Evolutionary conservation across 2,888 invertebrate genomes (phyloP).

Genomic region (Yponomeuta plumbellus): DNA sequence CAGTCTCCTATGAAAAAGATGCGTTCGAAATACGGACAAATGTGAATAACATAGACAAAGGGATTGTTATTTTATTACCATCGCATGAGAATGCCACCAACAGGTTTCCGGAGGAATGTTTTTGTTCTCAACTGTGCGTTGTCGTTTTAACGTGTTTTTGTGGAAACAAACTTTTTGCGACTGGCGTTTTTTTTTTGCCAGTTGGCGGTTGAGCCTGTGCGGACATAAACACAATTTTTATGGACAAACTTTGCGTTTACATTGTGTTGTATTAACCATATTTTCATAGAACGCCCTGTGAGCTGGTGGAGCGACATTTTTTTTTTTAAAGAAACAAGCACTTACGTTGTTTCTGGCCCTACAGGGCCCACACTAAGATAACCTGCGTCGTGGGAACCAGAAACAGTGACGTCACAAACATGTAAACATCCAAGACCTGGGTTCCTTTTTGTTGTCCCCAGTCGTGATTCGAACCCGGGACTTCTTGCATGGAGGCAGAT

Average conservation of each 20-base stretch:
- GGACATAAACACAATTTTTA: conserved; percentile 13
- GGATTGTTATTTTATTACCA: neutral
- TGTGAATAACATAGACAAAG: neutral
- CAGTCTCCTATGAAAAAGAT: neutral
- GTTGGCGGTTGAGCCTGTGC: conserved; percentile 8
- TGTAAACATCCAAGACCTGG: no score
- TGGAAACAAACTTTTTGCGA: conserved; percentile 11
- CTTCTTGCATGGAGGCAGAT: no score
- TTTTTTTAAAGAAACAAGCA: no score
- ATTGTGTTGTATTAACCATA: neutral
- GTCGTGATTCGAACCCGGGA: no score
- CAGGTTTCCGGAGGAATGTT: neutral
- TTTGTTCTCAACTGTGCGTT: neutral
- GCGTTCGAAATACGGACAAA: neutral
- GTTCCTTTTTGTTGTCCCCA: no score
- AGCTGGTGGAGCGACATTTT: no score
- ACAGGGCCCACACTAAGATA: no score
- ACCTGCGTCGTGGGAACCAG: no score
- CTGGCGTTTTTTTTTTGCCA: conserved; percentile 6
- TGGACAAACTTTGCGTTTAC: conserved; percentile 8
- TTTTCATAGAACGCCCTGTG: no score
- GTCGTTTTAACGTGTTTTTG: conserved; percentile 9
- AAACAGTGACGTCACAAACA: no score
- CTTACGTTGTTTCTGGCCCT: no score
- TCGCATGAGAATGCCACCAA: neutral